Percentiles rank a stretch among this genome's conserved stretches.
Evolutionary conservation across 2,797 vertebrate genomes (phyloP).

Genomic region (Adelosebastes latens): DNA sequence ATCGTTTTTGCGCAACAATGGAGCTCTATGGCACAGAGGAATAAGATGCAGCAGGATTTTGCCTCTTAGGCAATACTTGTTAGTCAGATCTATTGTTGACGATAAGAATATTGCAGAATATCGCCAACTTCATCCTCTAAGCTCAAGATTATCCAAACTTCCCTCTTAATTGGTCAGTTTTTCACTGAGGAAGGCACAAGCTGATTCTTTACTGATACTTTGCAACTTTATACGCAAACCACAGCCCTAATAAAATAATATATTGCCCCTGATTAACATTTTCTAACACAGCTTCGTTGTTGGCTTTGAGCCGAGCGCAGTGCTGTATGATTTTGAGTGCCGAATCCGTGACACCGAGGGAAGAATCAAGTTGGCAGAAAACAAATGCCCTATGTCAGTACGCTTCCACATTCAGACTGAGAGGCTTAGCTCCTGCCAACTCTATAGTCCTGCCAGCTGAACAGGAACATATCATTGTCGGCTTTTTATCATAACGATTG

Average conservation of each 20-base stretch:
- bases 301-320: neutral
- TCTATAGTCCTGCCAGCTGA: constrained; percentile 23
- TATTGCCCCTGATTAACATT: neutral
- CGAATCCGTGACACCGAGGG: constrained; percentile 23
- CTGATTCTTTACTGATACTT: neutral
- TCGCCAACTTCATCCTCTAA: neutral
- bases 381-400: constrained; percentile 46
- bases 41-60: neutral
- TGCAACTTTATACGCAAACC: neutral
- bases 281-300: neutral
- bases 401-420: constrained; percentile 24
- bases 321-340: constrained; percentile 17
- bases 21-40: neutral
- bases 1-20: neutral
- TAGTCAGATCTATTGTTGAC: neutral
- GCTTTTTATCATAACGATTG: constrained; percentile 9
- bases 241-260: neutral
- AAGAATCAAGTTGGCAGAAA: constrained; percentile 51
- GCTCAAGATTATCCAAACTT: neutral
- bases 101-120: neutral
- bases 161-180: neutral
- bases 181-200: neutral
- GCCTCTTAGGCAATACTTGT: neutral
- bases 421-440: constrained; percentile 20
- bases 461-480: constrained; percentile 28